Evolutionary conservation across 2,113 vertebrate species (phyloP), one percentile per base, ranked within the genome.

Genomic region (Apus apus): DNA sequence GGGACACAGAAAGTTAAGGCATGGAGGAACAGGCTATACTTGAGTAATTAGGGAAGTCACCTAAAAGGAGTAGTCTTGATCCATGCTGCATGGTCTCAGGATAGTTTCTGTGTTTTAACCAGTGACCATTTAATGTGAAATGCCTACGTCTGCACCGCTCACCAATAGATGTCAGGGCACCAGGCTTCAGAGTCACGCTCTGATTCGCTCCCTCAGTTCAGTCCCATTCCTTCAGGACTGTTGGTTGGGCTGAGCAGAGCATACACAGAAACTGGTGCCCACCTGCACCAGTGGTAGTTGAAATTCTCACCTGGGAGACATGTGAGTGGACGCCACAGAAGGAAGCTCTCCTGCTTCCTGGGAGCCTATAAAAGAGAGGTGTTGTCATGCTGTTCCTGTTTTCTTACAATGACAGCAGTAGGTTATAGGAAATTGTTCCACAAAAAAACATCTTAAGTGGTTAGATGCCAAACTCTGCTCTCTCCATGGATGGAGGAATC

Each of bases 251-350:
- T 78, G 75, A 79, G 34, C 61, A 90, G 16, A 87, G 36, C 2
- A 1, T 18, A 19, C 9, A 5, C 3, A 2, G 50, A 20, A 30
- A 16, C 1, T 2, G 23, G 15, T 2, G 4, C 38, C 21, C 51
- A 74, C 25, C 25, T 27, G 21, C 38, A 61, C 11, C 43, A 64
- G 43, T 5, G 14, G 45, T 54, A 26, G 34, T 6, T 57, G 17
- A 75, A 43, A 29, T 27, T 85, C 30, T 65, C 71, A 46, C 8
- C 32, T 29, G 23, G 23, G 27, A 50, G 40, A 80, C 14, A 9
- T 0, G 0, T 10, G 48, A 75, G 20, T 23, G 13, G 8, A 62
- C 5, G 75, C 26, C 67, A 71, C 30, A 53, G 8, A 48, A 79
- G 26, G 43, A 16, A 79, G 13, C 32, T 54, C 19, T 70, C 34